phyloP scores from a whole-genome alignment of 2,888 invertebrate species.

The Dascillus cervinus region DNA sequence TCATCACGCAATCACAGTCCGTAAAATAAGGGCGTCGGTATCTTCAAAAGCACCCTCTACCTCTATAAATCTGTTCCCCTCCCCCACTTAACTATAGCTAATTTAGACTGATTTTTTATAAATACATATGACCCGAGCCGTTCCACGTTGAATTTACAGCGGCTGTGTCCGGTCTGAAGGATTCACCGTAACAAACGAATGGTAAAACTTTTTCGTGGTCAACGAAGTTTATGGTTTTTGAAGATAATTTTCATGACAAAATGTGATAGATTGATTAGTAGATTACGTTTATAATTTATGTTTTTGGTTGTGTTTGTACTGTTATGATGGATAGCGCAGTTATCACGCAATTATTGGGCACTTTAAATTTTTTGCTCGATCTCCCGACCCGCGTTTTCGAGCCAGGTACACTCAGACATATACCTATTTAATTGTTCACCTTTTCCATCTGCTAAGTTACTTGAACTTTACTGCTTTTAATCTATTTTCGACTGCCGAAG shows the following conservation, averaged over 20 bases:
- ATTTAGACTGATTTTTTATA: constrained; percentile 29
- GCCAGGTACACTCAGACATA: constrained; percentile 10
- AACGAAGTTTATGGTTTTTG: constrained; percentile 26
- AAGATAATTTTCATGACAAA: constrained; percentile 37
- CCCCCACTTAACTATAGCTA: constrained; percentile 30
- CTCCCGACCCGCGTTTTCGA: constrained; percentile 5
- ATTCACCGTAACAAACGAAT: constrained; percentile 8
- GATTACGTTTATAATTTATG: constrained; percentile 31
- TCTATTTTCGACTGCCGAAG: constrained; percentile 17
- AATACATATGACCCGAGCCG: constrained; percentile 19
- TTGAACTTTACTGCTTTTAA: constrained; percentile 21
- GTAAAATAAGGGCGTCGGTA: constrained; percentile 26
- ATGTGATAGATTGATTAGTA: constrained; percentile 37
- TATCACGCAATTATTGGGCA: constrained; percentile 30
- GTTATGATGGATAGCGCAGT: constrained; percentile 32
- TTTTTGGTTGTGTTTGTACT: constrained; percentile 30
- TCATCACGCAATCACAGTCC: constrained; percentile 23
- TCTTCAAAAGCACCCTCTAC: constrained; percentile 24
- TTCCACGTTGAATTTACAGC: constrained; percentile 21
- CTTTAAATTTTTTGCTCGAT: constrained; percentile 10
- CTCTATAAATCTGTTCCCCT: constrained; percentile 24
- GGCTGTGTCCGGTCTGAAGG: constrained; percentile 9
- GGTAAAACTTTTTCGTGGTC: constrained; percentile 23
- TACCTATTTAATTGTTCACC: constrained; percentile 14
- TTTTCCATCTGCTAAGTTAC: constrained; percentile 14